Evolutionary conservation across 1,140 invertebrate species (phyloP).

Genomic region (Lordiphosa clarofinis): DNA sequence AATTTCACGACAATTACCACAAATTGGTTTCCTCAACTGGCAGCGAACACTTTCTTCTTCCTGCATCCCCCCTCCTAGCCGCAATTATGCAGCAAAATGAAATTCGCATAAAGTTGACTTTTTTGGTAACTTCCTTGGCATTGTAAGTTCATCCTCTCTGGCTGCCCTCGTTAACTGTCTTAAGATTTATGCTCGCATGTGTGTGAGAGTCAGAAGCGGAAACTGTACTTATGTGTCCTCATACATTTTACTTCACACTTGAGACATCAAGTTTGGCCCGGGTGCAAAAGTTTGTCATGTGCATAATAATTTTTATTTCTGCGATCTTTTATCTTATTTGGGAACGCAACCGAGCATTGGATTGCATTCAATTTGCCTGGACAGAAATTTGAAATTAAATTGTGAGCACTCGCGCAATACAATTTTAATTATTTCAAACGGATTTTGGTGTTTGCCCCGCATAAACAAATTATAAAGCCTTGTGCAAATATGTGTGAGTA

Average conservation of each 20-base stretch:
- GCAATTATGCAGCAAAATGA: conserved; percentile 67
- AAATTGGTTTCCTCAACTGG: conserved; percentile 76
- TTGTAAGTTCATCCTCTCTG: conserved; percentile 55
- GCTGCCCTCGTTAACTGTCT: conserved; percentile 67
- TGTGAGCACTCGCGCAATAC: conserved; percentile 14
- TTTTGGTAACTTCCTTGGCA: conserved; percentile 50
- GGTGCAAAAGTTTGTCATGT: conserved; percentile 59
- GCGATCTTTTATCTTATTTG: conserved; percentile 48
- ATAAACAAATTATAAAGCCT: conserved; percentile 57
- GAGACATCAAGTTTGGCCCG: conserved; percentile 66
- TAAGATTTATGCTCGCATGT: conserved; percentile 56
- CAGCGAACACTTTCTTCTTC: conserved; percentile 43
- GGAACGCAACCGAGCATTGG: conserved; percentile 25
- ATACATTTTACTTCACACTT: conserved; percentile 71
- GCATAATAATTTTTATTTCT: conserved; percentile 63
- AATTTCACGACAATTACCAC: conserved; percentile 76
- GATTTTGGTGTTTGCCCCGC: conserved; percentile 36
- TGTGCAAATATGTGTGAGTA: conserved; percentile 39
- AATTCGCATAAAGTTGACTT: conserved; percentile 53
- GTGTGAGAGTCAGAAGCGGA: conserved; percentile 65
- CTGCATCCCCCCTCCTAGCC: conserved; percentile 22
- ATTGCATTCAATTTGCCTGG: conserved; percentile 56
- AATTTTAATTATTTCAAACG: conserved; percentile 57
- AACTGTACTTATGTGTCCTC: conserved; percentile 65
- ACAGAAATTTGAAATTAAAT: conserved; percentile 44